phyloP scores from a whole-genome alignment of 2,113 vertebrate species.

The Gopherus flavomarginatus region DNA sequence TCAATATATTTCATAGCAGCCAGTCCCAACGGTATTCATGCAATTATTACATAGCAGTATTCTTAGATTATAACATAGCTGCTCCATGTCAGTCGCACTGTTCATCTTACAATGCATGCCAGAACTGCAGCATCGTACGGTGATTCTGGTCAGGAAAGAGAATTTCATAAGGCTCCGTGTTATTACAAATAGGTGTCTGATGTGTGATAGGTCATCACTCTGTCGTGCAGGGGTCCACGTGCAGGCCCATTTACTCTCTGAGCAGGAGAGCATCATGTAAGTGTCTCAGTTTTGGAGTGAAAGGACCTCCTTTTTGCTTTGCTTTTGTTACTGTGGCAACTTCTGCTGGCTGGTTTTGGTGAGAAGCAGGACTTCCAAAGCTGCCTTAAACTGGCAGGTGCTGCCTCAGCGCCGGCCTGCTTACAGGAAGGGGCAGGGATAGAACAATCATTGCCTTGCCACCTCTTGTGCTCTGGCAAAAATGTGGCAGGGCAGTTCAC shows the following conservation, averaged over 20 bases:
- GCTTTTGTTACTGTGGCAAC: background rate
- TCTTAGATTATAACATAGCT: background rate
- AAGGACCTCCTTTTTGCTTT: background rate
- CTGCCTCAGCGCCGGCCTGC: background rate
- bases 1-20: background rate
- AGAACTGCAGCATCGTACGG: rapidly evolving
- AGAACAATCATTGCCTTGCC: background rate
- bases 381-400: background rate
- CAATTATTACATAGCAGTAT: background rate
- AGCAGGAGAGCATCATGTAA: background rate
- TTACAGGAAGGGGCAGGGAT: background rate
- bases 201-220: rapidly evolving
- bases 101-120: background rate
- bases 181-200: background rate
- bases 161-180: rapidly evolving
- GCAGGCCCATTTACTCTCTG: background rate
- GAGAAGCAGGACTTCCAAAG: background rate
- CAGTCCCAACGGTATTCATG: rapidly evolving
- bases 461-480: rapidly evolving
- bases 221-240: background rate
- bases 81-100: background rate
- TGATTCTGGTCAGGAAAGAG: background rate
- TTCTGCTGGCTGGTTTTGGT: background rate
- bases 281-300: background rate
- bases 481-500: background rate